Percentiles rank a stretch among this genome's conserved stretches.
phyloP scores from a whole-genome alignment of 2,113 vertebrate species.

The Neogale vison region DNA sequence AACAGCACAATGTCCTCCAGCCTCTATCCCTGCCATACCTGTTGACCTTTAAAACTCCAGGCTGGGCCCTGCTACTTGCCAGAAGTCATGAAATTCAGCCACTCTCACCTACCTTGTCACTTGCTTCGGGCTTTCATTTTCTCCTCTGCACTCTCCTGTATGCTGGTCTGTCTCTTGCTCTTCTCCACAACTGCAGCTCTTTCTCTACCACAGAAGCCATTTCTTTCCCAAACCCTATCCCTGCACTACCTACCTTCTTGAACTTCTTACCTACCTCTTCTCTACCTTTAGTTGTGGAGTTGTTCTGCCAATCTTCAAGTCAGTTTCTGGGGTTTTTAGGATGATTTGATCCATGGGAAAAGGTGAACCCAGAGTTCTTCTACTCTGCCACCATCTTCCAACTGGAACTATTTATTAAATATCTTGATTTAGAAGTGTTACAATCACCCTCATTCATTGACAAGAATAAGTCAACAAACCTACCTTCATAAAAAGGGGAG shows the following conservation, averaged over 20 bases:
- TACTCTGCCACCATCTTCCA: background rate
- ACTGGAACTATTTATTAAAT: background rate
- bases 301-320: background rate
- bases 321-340: background rate
- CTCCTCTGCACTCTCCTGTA: background rate
- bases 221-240: background rate
- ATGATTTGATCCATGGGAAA: background rate
- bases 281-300: background rate
- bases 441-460: background rate
- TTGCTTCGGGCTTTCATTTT: background rate
- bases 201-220: background rate
- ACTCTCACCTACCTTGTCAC: background rate
- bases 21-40: background rate
- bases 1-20: background rate
- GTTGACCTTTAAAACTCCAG: background rate
- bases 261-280: background rate
- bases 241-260: background rate
- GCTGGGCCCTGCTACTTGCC: background rate
- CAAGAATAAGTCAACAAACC: background rate
- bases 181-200: background rate
- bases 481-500: background rate
- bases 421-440: background rate
- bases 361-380: background rate
- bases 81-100: background rate
- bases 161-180: background rate